A percentile compares a stretch with the other conserved stretches of the same genome.
Conservation (phyloP, 1,140 invertebrate genomes). For the Battus philenor region DNA sequence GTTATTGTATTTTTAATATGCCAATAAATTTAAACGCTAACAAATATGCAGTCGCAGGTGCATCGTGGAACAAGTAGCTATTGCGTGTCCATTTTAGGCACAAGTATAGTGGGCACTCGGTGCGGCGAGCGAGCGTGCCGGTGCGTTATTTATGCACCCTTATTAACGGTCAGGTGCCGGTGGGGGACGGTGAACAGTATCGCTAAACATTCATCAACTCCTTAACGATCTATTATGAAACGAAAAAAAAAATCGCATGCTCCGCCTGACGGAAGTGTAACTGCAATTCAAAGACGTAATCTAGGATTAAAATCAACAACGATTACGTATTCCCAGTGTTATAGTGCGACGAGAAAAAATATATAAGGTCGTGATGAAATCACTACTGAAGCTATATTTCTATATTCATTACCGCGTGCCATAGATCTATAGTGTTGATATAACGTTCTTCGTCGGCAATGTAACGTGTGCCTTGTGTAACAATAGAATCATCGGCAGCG, state of each 20-base stretch:
- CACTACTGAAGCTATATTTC: slow-evolving; percentile 5
- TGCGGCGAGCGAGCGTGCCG: slow-evolving; percentile 40
- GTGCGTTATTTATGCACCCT: slow-evolving; percentile 68
- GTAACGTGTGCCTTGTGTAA: neutral
- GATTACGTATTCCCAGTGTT: slow-evolving; percentile 4
- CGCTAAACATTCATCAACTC: no score
- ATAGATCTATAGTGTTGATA: slow-evolving; percentile 5
- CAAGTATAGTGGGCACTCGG: slow-evolving; percentile 47
- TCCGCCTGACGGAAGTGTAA: no score
- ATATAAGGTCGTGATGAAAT: slow-evolving; percentile 12
- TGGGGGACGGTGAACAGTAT: slow-evolving; percentile 25
- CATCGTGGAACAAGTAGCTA: slow-evolving; percentile 65
- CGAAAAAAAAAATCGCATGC: no score
- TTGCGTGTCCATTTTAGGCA: slow-evolving; percentile 71
- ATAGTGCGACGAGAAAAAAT: neutral
- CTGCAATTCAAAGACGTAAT: slow-evolving; percentile 1
- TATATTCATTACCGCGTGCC: neutral
- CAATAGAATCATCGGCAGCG: neutral
- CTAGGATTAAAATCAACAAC: slow-evolving; percentile 13
- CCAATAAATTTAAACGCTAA: slow-evolving; percentile 52
- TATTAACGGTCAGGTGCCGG: slow-evolving; percentile 53
- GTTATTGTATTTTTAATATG: slow-evolving; percentile 21
- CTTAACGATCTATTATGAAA: no score
- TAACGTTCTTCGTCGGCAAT: neutral
- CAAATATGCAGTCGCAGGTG: slow-evolving; percentile 60